Percentiles rank a stretch among this genome's conserved stretches.
phyloP scores from a whole-genome alignment of 2,797 vertebrate genomes.

The Sylvia borin region DNA sequence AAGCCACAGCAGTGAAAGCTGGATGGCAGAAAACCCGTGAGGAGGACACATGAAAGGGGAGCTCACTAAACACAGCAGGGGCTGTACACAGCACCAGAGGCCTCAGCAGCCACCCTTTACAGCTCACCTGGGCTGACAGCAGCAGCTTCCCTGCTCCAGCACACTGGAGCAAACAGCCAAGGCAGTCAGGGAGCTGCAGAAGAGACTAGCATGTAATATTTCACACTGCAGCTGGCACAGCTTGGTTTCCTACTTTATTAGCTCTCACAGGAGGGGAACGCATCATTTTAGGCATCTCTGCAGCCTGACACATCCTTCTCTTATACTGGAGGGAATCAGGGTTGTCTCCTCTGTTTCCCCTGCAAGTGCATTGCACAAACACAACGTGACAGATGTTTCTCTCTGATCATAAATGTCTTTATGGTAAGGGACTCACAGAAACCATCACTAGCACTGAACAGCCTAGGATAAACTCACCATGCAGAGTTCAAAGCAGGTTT shows the following conservation, averaged over 20 bases:
- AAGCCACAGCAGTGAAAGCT: not conserved
- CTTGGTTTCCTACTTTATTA: not conserved
- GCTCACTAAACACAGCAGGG: not conserved
- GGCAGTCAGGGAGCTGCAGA: not conserved
- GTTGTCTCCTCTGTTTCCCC: not conserved
- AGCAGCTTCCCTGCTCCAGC: not conserved
- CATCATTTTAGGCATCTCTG: not conserved
- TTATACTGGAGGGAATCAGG: not conserved
- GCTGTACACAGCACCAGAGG: not conserved
- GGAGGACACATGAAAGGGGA: not conserved
- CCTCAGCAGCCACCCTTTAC: not conserved
- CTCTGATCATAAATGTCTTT: not conserved
- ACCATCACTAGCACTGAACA: not conserved
- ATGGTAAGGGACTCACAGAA: not conserved
- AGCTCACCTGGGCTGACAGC: not conserved
- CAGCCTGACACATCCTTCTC: not conserved
- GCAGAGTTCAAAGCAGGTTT: not conserved
- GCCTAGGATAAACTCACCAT: not conserved
- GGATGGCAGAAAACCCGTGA: rapidly evolving
- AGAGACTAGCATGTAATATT: not conserved
- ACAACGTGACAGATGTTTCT: rapidly evolving
- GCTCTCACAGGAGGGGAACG: not conserved
- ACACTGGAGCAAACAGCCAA: not conserved
- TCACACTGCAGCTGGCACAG: not conserved
- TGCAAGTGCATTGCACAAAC: not conserved